A percentile compares a stretch with the other conserved stretches of the same genome.
These are phyloP conservation scores for Volucella inflata DNA, from an alignment of 2,888 invertebrate genomes.

Conservation along the genomic window DNA sequence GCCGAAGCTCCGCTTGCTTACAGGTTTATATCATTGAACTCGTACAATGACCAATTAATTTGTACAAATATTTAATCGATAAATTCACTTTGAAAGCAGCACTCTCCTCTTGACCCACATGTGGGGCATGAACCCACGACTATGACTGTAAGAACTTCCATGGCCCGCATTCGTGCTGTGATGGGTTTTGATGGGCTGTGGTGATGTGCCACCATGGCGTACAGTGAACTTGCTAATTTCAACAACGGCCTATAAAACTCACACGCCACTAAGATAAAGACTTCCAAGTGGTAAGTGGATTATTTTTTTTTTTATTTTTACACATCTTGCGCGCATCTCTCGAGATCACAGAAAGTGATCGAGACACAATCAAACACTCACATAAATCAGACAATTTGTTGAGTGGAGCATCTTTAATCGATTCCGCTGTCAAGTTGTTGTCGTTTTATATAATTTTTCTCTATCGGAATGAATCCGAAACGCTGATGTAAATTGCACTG, in stretches of 20 bases:
- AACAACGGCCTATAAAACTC: conserved; percentile 25
- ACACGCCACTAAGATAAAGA: conserved; percentile 42
- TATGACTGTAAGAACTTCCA: conserved; percentile 6
- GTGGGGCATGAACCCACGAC: conserved; percentile 14
- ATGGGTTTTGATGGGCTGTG: background rate
- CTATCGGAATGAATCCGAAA: conserved; percentile 58
- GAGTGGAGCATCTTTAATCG: conserved; percentile 37
- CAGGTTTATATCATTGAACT: conserved; percentile 30
- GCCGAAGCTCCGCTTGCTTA: background rate
- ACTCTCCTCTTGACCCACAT: conserved; percentile 51
- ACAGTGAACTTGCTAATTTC: conserved; percentile 65
- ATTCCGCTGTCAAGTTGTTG: conserved; percentile 43
- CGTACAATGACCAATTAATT: conserved; percentile 27
- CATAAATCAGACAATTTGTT: conserved; percentile 32
- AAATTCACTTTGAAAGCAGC: background rate
- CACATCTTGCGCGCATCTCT: background rate
- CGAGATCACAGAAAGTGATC: background rate
- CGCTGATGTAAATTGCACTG: conserved; percentile 25
- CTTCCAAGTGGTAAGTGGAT: conserved; percentile 32
- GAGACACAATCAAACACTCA: background rate
- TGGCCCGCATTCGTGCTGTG: background rate
- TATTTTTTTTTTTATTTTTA: conserved; percentile 12
- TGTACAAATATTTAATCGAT: conserved; percentile 2
- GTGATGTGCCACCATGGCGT: conserved; percentile 4
- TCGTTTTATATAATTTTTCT: conserved; percentile 8